These are phyloP conservation scores for Tanypteryx hageni DNA, from an alignment of 2,888 invertebrate genomes.

Conservation along the genomic window DNA sequence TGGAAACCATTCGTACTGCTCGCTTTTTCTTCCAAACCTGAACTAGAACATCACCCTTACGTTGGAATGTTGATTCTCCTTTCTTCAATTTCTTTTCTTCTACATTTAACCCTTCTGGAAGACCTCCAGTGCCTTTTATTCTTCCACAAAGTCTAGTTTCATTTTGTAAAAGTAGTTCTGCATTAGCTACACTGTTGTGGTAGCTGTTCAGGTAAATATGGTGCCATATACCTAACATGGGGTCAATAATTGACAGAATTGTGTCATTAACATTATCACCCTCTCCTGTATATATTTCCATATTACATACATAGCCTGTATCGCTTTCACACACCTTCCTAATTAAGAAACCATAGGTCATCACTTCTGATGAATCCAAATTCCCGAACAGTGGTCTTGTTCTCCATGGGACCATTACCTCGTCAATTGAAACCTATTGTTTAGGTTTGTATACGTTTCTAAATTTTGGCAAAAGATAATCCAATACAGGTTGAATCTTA, in stretches of 20 bases:
- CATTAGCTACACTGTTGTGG: constrained; percentile 67
- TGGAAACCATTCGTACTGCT: constrained; percentile 68
- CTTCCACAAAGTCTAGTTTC: constrained; percentile 68
- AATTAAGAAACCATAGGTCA: not conserved
- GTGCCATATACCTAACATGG: constrained; percentile 28
- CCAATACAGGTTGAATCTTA: not conserved
- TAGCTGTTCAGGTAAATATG: constrained; percentile 65
- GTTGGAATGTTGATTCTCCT: not conserved
- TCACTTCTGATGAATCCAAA: constrained; percentile 69
- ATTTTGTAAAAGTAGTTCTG: constrained; percentile 66
- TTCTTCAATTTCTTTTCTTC: not conserved
- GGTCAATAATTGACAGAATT: constrained; percentile 58
- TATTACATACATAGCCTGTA: not conserved
- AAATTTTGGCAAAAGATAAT: constrained; percentile 67
- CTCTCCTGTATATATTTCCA: constrained; percentile 68
- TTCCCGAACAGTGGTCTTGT: constrained; percentile 68
- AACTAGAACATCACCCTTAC: not conserved
- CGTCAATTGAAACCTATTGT: constrained; percentile 68
- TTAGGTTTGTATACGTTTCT: constrained; percentile 67
- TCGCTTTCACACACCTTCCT: not conserved
- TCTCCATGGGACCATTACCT: constrained; percentile 69
- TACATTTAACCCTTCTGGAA: not conserved
- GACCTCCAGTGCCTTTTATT: constrained; percentile 65
- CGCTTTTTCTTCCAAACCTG: constrained; percentile 68
- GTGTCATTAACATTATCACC: constrained; percentile 67